phyloP scores from a whole-genome alignment of 2,113 vertebrate species.

The Chaetodon auriga region DNA sequence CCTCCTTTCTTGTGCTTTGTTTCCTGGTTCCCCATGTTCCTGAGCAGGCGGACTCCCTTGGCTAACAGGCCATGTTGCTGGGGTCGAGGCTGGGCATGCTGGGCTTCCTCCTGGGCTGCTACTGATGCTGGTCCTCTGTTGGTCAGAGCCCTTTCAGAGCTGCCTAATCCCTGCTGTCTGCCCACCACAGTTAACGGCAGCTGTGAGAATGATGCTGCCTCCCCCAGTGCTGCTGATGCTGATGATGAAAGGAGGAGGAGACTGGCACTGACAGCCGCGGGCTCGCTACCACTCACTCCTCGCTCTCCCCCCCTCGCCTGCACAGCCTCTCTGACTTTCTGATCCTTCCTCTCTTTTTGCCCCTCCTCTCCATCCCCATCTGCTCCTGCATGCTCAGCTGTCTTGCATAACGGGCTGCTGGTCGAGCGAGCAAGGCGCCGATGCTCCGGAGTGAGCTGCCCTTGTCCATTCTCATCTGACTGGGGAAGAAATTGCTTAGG shows the following conservation, averaged over 20 bases:
- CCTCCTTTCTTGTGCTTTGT: conserved; percentile 91
- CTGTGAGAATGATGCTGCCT: conserved; percentile 75
- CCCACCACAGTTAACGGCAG: conserved; percentile 73
- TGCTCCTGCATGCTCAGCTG: conserved; percentile 80
- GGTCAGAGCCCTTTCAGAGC: conserved; percentile 67
- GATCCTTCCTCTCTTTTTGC: conserved; percentile 82
- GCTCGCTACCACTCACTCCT: conserved; percentile 84
- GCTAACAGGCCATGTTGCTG: conserved; percentile 87
- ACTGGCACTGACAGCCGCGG: conserved; percentile 73
- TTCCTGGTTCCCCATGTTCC: conserved; percentile 96
- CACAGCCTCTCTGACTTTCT: conserved; percentile 82
- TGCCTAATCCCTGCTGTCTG: conserved; percentile 80
- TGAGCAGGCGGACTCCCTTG: conserved; percentile 78
- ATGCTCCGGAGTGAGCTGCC: conserved; percentile 84
- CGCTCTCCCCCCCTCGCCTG: conserved; percentile 79
- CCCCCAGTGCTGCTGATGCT: conserved; percentile 57
- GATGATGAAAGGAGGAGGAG: conserved; percentile 80
- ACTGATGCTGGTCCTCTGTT: conserved; percentile 49
- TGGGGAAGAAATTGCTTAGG: conserved; percentile 26
- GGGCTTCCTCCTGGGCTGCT: conserved; percentile 44
- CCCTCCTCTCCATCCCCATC: conserved; percentile 84
- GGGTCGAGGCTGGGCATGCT: conserved; percentile 59
- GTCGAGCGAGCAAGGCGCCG: conserved; percentile 84
- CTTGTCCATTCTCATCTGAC: conserved; percentile 80
- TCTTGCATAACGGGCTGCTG: conserved; percentile 90